Evolutionary conservation across 1,140 invertebrate genomes (phyloP).

Genomic region (Heliothis virescens): DNA sequence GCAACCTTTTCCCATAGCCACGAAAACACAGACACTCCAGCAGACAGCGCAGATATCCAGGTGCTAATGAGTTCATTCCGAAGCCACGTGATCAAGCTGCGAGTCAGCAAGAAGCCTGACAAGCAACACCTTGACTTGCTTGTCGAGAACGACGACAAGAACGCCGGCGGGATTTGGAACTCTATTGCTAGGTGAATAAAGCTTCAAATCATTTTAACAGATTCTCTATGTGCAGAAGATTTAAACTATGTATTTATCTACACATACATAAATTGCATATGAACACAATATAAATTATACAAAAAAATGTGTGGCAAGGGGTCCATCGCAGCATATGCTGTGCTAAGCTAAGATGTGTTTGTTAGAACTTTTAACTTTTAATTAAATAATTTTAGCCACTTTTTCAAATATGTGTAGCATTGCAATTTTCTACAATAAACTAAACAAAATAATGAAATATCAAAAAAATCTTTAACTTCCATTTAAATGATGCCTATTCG

Average conservation of each 20-base stretch:
- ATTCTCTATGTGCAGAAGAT: neutral
- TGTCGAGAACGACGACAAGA: slow-evolving; percentile 90
- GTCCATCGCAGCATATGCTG: no score
- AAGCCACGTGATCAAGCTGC: slow-evolving; percentile 96
- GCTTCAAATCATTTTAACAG: neutral
- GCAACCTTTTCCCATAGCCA: slow-evolving; percentile 85
- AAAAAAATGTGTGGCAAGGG: no score
- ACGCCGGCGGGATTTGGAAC: slow-evolving; percentile 94
- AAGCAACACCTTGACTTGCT: slow-evolving; percentile 95
- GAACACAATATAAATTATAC: no score
- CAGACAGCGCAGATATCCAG: slow-evolving; percentile 90
- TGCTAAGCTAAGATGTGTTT: no score
- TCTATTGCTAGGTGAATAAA: slow-evolving; percentile 94
- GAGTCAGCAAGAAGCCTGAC: slow-evolving; percentile 96
- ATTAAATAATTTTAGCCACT: no score
- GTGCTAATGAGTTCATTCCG: slow-evolving; percentile 95
- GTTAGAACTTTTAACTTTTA: neutral
- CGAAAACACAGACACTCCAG: slow-evolving; percentile 91
- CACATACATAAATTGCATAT: no score
- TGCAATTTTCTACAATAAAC: neutral
- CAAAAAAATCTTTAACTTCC: neutral
- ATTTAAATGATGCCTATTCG: slow-evolving; percentile 39
- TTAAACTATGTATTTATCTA: no score
- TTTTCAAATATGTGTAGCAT: no score
- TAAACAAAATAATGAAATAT: no score